Evolutionary conservation across 2,888 invertebrate genomes (phyloP).

Genomic region (Leucozona laternaria): DNA sequence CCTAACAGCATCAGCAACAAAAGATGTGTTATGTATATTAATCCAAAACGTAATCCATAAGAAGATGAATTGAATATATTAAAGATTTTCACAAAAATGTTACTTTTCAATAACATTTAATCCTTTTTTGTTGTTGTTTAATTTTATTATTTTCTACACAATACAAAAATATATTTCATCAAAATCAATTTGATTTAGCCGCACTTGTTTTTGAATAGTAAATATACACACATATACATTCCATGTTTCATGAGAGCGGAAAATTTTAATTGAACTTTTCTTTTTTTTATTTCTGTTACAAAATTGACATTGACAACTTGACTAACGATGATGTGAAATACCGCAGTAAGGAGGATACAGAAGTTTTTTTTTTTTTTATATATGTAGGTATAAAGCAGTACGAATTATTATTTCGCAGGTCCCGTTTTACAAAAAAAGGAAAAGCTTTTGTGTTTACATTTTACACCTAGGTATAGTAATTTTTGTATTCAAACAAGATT

Average conservation of each 20-base stretch:
- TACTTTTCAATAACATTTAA: constrained; percentile 76
- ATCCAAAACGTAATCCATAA: constrained; percentile 76
- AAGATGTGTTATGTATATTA: constrained; percentile 72
- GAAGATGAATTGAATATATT: constrained; percentile 72
- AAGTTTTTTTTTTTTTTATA: constrained; percentile 3
- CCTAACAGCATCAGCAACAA: constrained; percentile 75
- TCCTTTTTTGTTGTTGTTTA: constrained; percentile 54
- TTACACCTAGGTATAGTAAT: constrained; percentile 26
- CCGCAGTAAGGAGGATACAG: constrained; percentile 28
- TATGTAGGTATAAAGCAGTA: constrained; percentile 1
- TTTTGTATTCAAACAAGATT: constrained; percentile 28
- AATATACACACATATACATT: constrained; percentile 58
- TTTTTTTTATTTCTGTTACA: neutral
- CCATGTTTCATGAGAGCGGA: constrained; percentile 57
- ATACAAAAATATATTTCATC: constrained; percentile 56
- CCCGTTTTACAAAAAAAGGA: constrained; percentile 4
- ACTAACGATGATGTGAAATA: constrained; percentile 1
- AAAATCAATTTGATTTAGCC: constrained; percentile 62
- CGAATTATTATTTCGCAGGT: constrained; percentile 32
- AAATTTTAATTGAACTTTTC: neutral
- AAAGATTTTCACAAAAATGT: constrained; percentile 73
- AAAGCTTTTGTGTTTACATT: constrained; percentile 60
- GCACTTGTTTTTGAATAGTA: constrained; percentile 50
- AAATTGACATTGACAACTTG: constrained; percentile 45
- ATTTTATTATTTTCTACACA: constrained; percentile 64